Evolutionary conservation across 2,113 vertebrate species (phyloP).

Genomic region (Mesoclemmys tuberculata): DNA sequence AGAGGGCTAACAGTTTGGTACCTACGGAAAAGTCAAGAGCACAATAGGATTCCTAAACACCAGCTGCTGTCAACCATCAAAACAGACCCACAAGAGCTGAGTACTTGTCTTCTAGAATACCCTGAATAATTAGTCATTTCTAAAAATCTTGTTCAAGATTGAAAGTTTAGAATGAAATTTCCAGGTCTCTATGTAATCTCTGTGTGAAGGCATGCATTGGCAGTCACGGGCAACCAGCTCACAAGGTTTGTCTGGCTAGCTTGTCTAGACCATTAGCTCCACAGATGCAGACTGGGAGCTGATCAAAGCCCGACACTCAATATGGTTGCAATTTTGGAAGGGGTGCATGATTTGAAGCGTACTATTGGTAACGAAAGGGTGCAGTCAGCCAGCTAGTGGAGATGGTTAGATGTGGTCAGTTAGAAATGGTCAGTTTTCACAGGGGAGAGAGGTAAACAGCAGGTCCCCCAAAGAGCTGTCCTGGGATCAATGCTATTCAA

Average conservation of each 20-base stretch:
- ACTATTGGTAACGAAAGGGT: background rate
- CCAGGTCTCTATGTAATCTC: background rate
- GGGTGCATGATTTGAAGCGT: background rate
- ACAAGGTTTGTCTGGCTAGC: background rate
- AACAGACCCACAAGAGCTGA: background rate
- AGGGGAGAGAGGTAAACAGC: background rate
- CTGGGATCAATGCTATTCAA: background rate
- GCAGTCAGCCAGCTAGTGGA: background rate
- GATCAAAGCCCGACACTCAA: background rate
- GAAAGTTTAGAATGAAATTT: background rate
- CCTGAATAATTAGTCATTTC: background rate
- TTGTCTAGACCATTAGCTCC: background rate
- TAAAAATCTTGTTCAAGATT: background rate
- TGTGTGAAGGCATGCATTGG: background rate
- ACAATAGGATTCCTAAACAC: background rate
- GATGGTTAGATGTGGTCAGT: background rate
- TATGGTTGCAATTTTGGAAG: background rate
- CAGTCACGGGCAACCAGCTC: background rate
- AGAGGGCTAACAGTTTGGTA: background rate
- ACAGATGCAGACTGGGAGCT: background rate
- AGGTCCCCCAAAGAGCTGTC: background rate
- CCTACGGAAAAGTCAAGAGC: background rate
- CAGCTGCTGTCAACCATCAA: background rate
- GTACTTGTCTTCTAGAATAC: accelerated
- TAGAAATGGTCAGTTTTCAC: background rate